Evolutionary conservation across 2,888 invertebrate genomes (phyloP).

Genomic region (Cerastis rubricosa): DNA sequence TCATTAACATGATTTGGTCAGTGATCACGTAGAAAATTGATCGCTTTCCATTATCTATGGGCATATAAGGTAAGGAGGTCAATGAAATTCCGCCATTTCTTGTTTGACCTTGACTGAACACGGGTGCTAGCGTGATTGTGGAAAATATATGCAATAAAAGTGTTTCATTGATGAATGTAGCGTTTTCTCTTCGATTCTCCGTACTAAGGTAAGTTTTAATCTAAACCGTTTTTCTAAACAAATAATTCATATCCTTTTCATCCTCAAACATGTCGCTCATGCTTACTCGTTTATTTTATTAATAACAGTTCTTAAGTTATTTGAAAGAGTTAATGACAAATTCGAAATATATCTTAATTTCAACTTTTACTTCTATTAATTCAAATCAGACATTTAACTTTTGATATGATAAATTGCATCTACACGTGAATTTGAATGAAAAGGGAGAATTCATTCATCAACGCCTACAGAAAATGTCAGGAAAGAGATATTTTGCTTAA

Average conservation of each 20-base stretch:
- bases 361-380: conserved; percentile 17
- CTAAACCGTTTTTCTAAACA: neutral
- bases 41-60: conserved; percentile 78
- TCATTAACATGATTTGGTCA: conserved; percentile 86
- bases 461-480: conserved; percentile 17
- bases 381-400: conserved; percentile 31
- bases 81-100: conserved; percentile 75
- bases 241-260: neutral
- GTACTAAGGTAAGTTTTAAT: conserved; percentile 14
- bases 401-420: conserved; percentile 21
- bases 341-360: neutral
- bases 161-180: conserved; percentile 6
- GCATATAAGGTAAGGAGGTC: conserved; percentile 82
- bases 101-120: conserved; percentile 75
- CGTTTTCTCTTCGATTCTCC: neutral
- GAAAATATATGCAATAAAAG: conserved; percentile 27
- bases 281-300: neutral
- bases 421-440: conserved; percentile 16
- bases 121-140: conserved; percentile 56
- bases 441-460: conserved; percentile 20
- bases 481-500: conserved; percentile 25
- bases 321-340: neutral
- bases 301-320: neutral
- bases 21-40: conserved; percentile 82
- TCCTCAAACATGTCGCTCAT: neutral